Percentiles rank a stretch among this genome's conserved stretches.
Conservation (phyloP, 30 jellyfish, hydroid and myxozoan species). For the Aurelia aurita region DNA sequence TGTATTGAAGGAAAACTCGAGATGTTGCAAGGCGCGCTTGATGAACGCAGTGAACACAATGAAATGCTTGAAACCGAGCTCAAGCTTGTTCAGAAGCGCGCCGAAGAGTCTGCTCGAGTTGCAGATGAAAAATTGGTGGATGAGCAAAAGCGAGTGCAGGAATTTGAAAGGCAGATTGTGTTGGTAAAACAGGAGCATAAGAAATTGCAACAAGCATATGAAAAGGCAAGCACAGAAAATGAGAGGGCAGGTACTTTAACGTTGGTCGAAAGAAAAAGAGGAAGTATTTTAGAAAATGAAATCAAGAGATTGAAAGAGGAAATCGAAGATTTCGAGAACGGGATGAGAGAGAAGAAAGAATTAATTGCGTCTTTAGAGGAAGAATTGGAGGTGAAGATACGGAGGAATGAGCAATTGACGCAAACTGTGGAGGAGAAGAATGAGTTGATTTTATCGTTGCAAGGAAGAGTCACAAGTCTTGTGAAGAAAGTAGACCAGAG, state of each 20-base stretch:
- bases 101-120: constrained; percentile 33
- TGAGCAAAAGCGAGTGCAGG: constrained; percentile 1
- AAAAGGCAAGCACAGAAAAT: constrained; percentile 15
- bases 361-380: constrained; percentile 32
- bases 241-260: constrained; percentile 26
- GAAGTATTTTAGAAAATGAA: constrained; percentile 36
- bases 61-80: constrained; percentile 43
- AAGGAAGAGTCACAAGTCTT: constrained; percentile 39
- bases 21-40: constrained; percentile 43
- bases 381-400: constrained; percentile 45
- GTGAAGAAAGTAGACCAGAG: constrained; percentile 44
- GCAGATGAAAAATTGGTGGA: constrained; percentile 19
- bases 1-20: constrained; percentile 46
- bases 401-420: constrained; percentile 32
- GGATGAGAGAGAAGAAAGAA: constrained; percentile 37
- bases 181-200: constrained; percentile 45
- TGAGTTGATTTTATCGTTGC: constrained; percentile 49
- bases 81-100: constrained; percentile 22
- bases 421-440: constrained; percentile 53
- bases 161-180: constrained; percentile 24
- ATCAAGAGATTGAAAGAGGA: constrained; percentile 52
- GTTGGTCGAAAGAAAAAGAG: constrained; percentile 32
- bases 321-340: constrained; percentile 18
- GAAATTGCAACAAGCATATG: constrained; percentile 31
- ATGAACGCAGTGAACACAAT: constrained; percentile 31